Base-by-base conservation (phyloP, 2,888 invertebrate genomes). In the Ichneumoninae sp. region DNA sequence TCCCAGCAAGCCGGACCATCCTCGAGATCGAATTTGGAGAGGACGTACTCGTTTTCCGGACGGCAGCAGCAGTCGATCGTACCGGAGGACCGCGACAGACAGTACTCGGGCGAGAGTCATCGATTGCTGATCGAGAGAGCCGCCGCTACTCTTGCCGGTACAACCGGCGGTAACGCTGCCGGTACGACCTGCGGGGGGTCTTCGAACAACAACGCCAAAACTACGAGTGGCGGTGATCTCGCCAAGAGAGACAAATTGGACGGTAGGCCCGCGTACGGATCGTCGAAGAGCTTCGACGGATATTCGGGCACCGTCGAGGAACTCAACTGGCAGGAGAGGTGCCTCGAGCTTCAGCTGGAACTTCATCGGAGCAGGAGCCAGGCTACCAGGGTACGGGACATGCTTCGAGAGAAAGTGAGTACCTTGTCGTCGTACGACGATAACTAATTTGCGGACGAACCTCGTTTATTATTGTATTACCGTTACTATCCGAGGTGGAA, bases 281-380 rank as follows among this genome's bases (percentile, higher is more conserved):
- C 92, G 10, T 92, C 93, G 57, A 93, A 93, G 88, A 92, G 93
- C 87, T 93, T 92, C 87, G 93, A 92, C 63, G 92, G 92, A 6
- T 92, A 92, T 87, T 89, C 92, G 30, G 91, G 88, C 79, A 91
- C 91, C 16, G 92, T 92, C 71, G 93, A 93, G 86, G 93, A 93
- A 81, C 95, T 97, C 91, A 97, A 98, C 94, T 98, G 98, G 98
- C 97, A 98, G 94, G 98, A 98, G 94, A 95, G 97, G 80, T 98
- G 98, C 92, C 94, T 98, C 90, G 97, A 97, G 92, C 94, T 98
- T 89, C 98, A 98, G 94, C 94, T 97, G 90, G 98, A 98, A 93
- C 94, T 98, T 89, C 98, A 98, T 92, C 95, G 98, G 87, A 98
- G 97, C 92, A 96, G 97, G 90, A 96, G 97, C 90, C 98, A 98